phyloP scores from a whole-genome alignment of 2,888 invertebrate species.

The Dermolepida albohirtum region DNA sequence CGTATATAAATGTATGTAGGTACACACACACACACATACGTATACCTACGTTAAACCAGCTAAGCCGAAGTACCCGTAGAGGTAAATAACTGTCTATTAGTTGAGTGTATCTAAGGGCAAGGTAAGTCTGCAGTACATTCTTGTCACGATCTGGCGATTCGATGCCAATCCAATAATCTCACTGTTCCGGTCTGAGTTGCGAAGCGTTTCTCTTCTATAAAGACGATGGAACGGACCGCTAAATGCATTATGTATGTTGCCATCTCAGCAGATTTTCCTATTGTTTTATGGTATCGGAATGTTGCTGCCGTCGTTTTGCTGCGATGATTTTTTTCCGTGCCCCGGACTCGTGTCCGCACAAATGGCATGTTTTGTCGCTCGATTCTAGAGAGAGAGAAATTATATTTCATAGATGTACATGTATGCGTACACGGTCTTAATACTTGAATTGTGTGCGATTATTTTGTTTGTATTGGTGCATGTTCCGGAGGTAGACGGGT shows the following conservation, averaged over 20 bases:
- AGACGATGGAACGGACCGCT: slow-evolving; percentile 42
- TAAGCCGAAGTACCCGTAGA: slow-evolving; percentile 34
- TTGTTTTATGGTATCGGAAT: slow-evolving; percentile 58
- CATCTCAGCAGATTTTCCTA: slow-evolving; percentile 57
- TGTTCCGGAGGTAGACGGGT: slow-evolving; percentile 20
- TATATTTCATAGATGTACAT: slow-evolving; percentile 25
- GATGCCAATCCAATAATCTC: slow-evolving; percentile 66
- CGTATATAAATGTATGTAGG: background rate
- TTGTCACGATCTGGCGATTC: slow-evolving; percentile 62
- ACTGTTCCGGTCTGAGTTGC: slow-evolving; percentile 64
- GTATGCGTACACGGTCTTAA: no score
- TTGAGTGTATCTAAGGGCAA: slow-evolving; percentile 56
- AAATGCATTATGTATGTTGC: slow-evolving; percentile 57
- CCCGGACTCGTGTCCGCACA: slow-evolving; percentile 32
- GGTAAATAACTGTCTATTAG: slow-evolving; percentile 44
- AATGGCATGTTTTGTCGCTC: slow-evolving; percentile 33
- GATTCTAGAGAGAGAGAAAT: slow-evolving; percentile 19
- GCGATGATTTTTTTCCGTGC: slow-evolving; percentile 21
- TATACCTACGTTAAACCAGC: slow-evolving; percentile 6
- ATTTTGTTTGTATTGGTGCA: slow-evolving; percentile 5
- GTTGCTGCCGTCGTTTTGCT: slow-evolving; percentile 41
- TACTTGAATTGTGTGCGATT: slow-evolving; percentile 10
- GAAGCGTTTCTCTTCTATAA: slow-evolving; percentile 59
- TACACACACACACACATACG: no score
- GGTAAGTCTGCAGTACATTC: slow-evolving; percentile 58